Percentiles rank a stretch among this genome's conserved stretches.
Conservation (phyloP, 2,888 invertebrate genomes). For the Apamea epomidion region DNA sequence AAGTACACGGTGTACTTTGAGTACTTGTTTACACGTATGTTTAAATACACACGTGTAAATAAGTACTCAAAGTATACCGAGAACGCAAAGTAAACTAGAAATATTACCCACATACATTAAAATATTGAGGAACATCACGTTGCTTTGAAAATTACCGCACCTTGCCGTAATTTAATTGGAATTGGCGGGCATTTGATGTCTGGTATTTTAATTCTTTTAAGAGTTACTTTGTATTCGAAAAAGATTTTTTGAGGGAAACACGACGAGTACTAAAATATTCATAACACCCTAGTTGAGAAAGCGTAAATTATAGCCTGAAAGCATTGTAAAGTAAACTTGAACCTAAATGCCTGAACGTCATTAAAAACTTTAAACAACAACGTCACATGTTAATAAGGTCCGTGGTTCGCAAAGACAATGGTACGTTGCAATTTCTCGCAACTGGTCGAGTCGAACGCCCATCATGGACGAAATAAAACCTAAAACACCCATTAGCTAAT, state of each 20-base stretch:
- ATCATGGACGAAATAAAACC: constrained; percentile 2
- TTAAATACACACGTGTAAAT: background rate
- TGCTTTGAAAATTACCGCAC: background rate
- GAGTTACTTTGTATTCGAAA: background rate
- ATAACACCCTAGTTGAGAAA: background rate
- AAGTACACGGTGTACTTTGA: too few species aligned
- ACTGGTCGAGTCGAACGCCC: background rate
- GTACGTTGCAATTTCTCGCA: background rate
- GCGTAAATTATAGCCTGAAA: background rate
- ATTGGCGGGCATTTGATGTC: background rate
- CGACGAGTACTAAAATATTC: background rate
- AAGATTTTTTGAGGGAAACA: too few species aligned
- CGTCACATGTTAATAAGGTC: too few species aligned
- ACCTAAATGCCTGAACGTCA: background rate
- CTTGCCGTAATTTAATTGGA: background rate
- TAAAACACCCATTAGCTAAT: background rate
- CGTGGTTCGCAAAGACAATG: background rate
- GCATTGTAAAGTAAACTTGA: background rate
- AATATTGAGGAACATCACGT: background rate
- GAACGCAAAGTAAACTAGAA: background rate
- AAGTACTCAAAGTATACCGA: background rate
- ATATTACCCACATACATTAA: background rate
- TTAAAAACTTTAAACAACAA: background rate
- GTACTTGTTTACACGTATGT: too few species aligned
- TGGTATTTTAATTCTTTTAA: background rate